Evolutionary conservation across 2,888 invertebrate species (phyloP), one percentile per base, ranked within the genome.

Genomic region (Cephalotes varians): DNA sequence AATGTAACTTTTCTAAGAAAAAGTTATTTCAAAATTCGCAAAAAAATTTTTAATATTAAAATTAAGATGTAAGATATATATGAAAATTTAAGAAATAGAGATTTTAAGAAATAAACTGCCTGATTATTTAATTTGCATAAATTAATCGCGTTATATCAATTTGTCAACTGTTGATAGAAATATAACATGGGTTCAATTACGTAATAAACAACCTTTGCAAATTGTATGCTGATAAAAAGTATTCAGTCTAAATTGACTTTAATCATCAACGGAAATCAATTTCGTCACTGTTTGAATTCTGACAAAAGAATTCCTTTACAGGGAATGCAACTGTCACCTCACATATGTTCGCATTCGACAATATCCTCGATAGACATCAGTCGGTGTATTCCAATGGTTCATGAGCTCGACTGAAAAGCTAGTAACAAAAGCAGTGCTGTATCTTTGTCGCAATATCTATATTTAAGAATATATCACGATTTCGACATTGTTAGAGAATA

Each of bases 391-490:
- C 47, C 73, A 56, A 62, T 64, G 74, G 49, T 74, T 74, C 74
- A 7, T 49, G 64, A 74, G 62, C 10, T 62, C 49, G 49, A 62
- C 49, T 74, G 64, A 74, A 74, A 74, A 62, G 64, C 49, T 37
- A 18, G 18, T 37, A 49, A 74, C 74, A 74, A 74, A 74, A 74
- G 74, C 74, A 49, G 4, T 15, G 60, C 21, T 21, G 18, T 74
- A 74, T 74, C 64, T 74, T 74, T 34, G 64, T 74, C 64, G 74
- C 25, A 62, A 62, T 49, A 74, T 62, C 74, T 74, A 37, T 37
- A 49, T 74, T 60, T 44, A 60, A 64, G 25, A 49, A 74, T 74
- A 74, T 37, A 74, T 74, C 64, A 64, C 12, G 37, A 64, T 76
- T 64, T 37, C 21, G 21, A 73, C 60, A 47, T 34, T 51, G n/a